These are phyloP conservation scores for Melipona quadrifasciata DNA, from an alignment of 1,140 invertebrate genomes.

Conservation along the genomic window DNA sequence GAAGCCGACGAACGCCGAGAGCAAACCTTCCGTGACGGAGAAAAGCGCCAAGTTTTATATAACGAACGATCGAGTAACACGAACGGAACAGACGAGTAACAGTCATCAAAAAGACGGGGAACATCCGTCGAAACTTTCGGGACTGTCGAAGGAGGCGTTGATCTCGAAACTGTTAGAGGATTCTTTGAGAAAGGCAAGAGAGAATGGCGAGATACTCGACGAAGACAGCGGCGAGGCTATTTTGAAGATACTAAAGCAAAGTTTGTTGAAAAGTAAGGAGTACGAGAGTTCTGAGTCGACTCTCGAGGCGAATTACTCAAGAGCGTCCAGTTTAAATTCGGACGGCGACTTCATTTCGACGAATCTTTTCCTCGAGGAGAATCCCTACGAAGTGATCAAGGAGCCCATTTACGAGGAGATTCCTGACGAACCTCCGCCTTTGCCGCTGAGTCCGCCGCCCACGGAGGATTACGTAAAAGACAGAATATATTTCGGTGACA, in stretches of 20 bases:
- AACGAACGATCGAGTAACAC: constrained; percentile 13
- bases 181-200: constrained; percentile 76
- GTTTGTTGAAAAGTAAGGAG: constrained; percentile 74
- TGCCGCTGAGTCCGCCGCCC: constrained; percentile 88
- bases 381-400: constrained; percentile 90
- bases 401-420: constrained; percentile 96
- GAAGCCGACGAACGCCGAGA: constrained; percentile 20
- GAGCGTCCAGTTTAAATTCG: constrained; percentile 78
- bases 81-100: constrained; percentile 42
- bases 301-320: constrained; percentile 73
- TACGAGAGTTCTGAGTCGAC: constrained; percentile 75
- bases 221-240: constrained; percentile 78
- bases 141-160: constrained; percentile 74
- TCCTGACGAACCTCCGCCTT: constrained; percentile 88
- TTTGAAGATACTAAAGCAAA: constrained; percentile 78
- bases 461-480: constrained; percentile 78
- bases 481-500: constrained; percentile 82
- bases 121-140: constrained; percentile 40
- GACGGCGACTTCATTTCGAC: constrained; percentile 73
- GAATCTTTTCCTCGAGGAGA: constrained; percentile 82
- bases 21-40: constrained; percentile 1
- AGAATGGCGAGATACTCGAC: constrained; percentile 78
- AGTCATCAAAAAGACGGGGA: constrained; percentile 48
- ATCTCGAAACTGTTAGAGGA: constrained; percentile 79
- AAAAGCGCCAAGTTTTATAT: constrained; percentile 5